Percentiles rank a stretch among this genome's conserved stretches.
Evolutionary conservation across 2,888 invertebrate species (phyloP).

Genomic region (Yponomeuta malinellus): DNA sequence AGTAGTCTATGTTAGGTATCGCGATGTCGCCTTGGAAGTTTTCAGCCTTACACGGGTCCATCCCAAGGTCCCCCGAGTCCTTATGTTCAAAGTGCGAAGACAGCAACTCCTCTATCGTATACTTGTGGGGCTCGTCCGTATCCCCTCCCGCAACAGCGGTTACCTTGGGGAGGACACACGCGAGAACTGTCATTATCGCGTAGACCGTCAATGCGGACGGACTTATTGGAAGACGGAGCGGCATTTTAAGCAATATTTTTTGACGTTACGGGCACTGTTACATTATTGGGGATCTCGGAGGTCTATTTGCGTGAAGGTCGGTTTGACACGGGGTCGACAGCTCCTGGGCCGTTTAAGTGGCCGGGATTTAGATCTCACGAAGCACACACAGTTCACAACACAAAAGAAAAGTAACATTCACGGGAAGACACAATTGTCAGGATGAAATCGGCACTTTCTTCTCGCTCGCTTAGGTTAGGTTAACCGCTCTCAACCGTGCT

Average conservation of each 20-base stretch:
- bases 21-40: slow-evolving; percentile 91
- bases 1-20: slow-evolving; percentile 77
- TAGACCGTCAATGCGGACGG: slow-evolving; percentile 36
- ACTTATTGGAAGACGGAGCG: slow-evolving; percentile 38
- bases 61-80: slow-evolving; percentile 83
- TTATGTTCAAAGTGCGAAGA: slow-evolving; percentile 79
- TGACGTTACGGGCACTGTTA: neutral
- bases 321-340: no score
- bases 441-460: no score
- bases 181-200: slow-evolving; percentile 43
- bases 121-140: slow-evolving; percentile 63
- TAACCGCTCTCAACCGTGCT: no score
- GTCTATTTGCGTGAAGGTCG: no score
- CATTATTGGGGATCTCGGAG: neutral
- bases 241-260: slow-evolving; percentile 35
- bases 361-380: no score
- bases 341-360: no score
- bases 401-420: no score
- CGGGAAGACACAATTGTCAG: no score
- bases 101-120: slow-evolving; percentile 81
- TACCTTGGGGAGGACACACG: slow-evolving; percentile 38
- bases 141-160: slow-evolving; percentile 45
- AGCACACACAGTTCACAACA: no score
- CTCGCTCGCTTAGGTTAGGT: no score
- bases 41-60: slow-evolving; percentile 92